A percentile compares a stretch with the other conserved stretches of the same genome.
These are phyloP conservation scores for Gallinago undulata DNA, from an alignment of 2,113 vertebrate genomes.

Conservation along the genomic window DNA sequence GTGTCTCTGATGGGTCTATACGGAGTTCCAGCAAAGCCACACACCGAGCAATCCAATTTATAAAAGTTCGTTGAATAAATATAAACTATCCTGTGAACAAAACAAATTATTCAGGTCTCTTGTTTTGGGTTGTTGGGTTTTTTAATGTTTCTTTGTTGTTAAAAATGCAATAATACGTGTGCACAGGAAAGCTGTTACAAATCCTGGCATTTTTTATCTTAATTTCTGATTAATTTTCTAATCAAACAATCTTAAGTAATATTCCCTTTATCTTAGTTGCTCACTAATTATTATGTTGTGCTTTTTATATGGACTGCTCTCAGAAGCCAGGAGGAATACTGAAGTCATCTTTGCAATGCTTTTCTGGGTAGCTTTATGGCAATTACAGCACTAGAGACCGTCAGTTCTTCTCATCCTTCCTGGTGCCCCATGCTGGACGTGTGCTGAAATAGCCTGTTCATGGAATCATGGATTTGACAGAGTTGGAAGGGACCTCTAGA, in stretches of 20 bases:
- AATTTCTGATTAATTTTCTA: neutral
- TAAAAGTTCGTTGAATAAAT: neutral
- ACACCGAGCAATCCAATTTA: neutral
- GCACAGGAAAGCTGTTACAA: neutral
- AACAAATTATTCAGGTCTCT: neutral
- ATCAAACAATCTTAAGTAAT: neutral
- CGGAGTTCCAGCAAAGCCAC: neutral
- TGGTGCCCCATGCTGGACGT: rapidly evolving
- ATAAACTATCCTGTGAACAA: neutral
- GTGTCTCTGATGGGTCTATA: neutral
- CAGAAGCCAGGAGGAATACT: neutral
- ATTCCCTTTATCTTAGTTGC: neutral
- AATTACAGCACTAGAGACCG: neutral
- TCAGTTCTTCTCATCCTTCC: neutral
- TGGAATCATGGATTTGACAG: too few relatives aligned
- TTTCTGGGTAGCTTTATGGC: neutral
- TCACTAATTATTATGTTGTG: neutral
- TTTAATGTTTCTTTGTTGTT: neutral
- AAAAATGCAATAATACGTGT: neutral
- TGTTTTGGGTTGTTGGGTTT: neutral
- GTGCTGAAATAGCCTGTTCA: neutral
- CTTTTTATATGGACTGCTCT: neutral
- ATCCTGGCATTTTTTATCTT: neutral
- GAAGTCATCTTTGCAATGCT: neutral
- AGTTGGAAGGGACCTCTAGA: too few relatives aligned